A percentile compares a stretch with the other conserved stretches of the same genome.
phyloP scores from a whole-genome alignment of 2,797 vertebrate genomes.

The Sitta carolinensis region DNA sequence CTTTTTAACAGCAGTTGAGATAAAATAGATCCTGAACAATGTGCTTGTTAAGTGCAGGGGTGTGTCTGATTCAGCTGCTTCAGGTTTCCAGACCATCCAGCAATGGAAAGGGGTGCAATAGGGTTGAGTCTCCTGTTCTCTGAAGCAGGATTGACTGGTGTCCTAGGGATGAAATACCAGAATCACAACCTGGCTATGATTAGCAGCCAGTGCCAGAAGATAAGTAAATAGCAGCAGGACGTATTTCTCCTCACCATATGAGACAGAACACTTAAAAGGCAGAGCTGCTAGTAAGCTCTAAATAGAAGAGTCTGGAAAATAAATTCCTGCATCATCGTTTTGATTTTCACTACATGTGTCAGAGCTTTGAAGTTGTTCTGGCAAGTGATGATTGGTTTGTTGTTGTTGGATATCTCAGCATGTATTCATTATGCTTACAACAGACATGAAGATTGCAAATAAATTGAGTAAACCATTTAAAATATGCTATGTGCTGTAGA shows the following conservation, averaged over 20 bases:
- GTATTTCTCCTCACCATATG: background rate
- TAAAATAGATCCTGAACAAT: background rate
- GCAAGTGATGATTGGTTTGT: background rate
- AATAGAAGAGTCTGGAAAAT: background rate
- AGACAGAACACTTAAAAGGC: background rate
- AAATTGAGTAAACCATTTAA: background rate
- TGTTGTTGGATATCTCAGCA: background rate
- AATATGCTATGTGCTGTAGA: background rate
- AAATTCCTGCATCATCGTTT: background rate
- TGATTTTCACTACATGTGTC: background rate
- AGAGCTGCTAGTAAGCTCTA: background rate
- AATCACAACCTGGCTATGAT: background rate
- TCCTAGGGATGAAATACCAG: background rate
- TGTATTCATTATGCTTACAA: background rate
- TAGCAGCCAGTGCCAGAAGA: background rate
- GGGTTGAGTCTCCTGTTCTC: rapidly evolving
- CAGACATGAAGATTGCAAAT: background rate
- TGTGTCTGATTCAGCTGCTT: background rate
- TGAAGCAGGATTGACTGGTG: background rate
- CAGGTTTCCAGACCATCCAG: background rate
- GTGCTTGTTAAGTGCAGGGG: background rate
- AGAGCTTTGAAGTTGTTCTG: background rate
- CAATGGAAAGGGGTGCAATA: background rate
- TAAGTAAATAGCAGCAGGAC: background rate
- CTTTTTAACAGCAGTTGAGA: background rate